Percentiles rank a stretch among this genome's conserved stretches.
phyloP scores from a whole-genome alignment of 2,888 invertebrate species.

The Tipula lateralis region DNA sequence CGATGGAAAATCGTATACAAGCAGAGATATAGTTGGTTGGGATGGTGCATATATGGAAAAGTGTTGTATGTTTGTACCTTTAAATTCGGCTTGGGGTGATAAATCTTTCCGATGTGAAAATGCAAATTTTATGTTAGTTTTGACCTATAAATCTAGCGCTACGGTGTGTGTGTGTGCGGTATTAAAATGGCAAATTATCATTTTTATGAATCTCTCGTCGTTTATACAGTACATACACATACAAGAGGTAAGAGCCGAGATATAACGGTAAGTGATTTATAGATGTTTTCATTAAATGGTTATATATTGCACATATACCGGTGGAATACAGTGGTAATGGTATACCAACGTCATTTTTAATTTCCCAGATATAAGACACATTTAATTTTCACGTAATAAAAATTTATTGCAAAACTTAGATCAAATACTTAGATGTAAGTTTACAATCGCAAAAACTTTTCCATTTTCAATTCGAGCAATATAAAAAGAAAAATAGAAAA shows the following conservation, averaged over 20 bases:
- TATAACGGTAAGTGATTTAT: not conserved
- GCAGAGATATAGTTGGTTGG: not conserved
- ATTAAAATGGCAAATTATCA: not conserved
- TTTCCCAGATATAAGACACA: not conserved
- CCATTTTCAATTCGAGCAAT: not conserved
- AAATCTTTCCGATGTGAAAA: not conserved
- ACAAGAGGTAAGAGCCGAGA: not conserved
- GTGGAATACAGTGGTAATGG: too few species aligned
- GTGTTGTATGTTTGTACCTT: not conserved
- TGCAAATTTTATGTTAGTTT: not conserved
- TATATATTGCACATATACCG: not conserved
- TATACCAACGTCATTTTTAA: not conserved
- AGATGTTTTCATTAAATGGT: not conserved
- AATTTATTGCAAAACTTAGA: constrained; percentile 6
- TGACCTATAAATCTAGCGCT: not conserved
- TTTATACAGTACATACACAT: not conserved
- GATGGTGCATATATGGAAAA: not conserved
- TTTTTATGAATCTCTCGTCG: not conserved
- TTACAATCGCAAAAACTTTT: not conserved
- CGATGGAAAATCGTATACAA: not conserved
- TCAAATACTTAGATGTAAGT: not conserved
- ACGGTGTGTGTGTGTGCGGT: not conserved
- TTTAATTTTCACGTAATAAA: not conserved
- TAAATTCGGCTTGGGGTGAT: not conserved
- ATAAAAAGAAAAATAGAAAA: not conserved